These are phyloP conservation scores for Atopsyche davidsoni DNA, from an alignment of 1,140 invertebrate species.

Conservation along the genomic window DNA sequence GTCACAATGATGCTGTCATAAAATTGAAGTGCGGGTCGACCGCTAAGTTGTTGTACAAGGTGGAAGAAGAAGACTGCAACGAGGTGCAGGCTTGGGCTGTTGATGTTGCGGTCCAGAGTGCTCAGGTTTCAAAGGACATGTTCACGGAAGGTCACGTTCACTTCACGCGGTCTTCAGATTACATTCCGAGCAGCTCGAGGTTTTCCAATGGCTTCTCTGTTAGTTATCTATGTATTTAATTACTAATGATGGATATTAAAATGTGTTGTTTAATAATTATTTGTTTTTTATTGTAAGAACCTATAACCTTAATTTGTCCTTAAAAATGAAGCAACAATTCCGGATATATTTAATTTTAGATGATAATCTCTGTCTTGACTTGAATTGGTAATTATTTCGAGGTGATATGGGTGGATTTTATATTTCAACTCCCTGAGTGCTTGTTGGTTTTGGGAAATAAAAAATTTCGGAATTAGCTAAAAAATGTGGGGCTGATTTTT, in stretches of 20 bases:
- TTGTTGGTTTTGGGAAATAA: too few species aligned
- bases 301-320: too few species aligned
- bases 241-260: neutral
- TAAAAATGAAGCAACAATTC: too few species aligned
- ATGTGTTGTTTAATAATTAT: neutral
- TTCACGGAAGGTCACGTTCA: slow-evolving; percentile 44
- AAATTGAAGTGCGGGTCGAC: slow-evolving; percentile 37
- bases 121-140: slow-evolving; percentile 51
- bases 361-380: too few species aligned
- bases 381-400: too few species aligned
- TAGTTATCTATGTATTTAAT: slow-evolving; percentile 41
- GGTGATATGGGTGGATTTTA: too few species aligned
- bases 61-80: slow-evolving; percentile 34
- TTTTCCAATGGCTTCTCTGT: slow-evolving; percentile 49
- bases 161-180: slow-evolving; percentile 48
- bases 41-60: slow-evolving; percentile 49
- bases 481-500: too few species aligned
- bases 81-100: slow-evolving; percentile 45
- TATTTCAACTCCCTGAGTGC: too few species aligned
- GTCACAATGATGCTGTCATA: slow-evolving; percentile 34
- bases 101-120: slow-evolving; percentile 41
- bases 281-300: too few species aligned
- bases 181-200: slow-evolving; percentile 47
- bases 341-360: too few species aligned
- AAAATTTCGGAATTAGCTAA: too few species aligned